These are phyloP conservation scores for Sphaerodactylus townsendi DNA, from an alignment of 2,113 vertebrate genomes.

Conservation along the genomic window DNA sequence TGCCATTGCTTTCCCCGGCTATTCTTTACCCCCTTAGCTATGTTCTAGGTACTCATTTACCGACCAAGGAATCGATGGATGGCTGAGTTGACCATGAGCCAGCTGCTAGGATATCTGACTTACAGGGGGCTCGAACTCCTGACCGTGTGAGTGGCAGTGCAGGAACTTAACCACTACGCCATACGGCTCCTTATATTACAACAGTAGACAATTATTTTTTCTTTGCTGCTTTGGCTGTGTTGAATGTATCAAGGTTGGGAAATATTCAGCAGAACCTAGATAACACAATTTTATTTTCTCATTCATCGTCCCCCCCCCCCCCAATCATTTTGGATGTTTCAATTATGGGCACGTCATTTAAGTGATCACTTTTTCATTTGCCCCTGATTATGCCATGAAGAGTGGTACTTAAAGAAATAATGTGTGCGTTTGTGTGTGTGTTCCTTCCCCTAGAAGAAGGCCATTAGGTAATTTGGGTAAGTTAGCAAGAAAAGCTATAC, in stretches of 20 bases:
- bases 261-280: too few relatives aligned
- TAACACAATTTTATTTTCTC: not conserved
- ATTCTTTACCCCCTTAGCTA: too few relatives aligned
- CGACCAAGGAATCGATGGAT: too few relatives aligned
- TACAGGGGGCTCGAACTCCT: too few relatives aligned
- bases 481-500: not conserved
- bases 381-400: fast-evolving
- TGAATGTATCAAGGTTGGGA: not conserved
- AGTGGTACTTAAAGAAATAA: not conserved
- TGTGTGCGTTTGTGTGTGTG: not conserved
- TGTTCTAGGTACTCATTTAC: too few relatives aligned
- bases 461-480: not conserved
- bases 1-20: too few relatives aligned
- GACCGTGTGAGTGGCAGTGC: too few relatives aligned
- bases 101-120: too few relatives aligned
- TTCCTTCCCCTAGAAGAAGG: not conserved
- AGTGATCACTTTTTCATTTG: not conserved
- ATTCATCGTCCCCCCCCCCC: not conserved
- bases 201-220: too few relatives aligned
- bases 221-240: not conserved
- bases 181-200: too few relatives aligned
- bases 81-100: too few relatives aligned
- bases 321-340: not conserved
- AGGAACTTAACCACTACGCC: too few relatives aligned
- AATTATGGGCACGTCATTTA: not conserved